phyloP scores from a whole-genome alignment of 2,113 vertebrate genomes.

The Abramis brama region DNA sequence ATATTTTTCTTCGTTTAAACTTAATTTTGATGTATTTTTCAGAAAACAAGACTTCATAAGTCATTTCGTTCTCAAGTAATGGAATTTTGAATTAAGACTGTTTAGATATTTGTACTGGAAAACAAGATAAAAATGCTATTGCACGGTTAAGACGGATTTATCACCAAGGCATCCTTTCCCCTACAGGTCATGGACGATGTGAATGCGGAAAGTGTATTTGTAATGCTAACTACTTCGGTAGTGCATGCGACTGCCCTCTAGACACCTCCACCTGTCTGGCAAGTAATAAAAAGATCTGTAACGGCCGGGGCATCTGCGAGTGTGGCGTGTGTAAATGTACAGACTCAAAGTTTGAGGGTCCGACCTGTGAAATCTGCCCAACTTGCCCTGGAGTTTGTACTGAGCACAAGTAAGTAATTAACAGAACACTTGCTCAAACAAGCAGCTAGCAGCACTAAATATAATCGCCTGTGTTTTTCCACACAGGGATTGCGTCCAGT shows the following conservation, averaged over 20 bases:
- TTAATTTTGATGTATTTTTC: no score
- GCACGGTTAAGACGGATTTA: no score
- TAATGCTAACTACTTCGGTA: constrained; percentile 90
- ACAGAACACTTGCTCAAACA: neutral
- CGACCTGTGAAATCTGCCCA: constrained; percentile 92
- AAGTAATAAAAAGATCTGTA: constrained; percentile 88
- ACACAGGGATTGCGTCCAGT: constrained; percentile 92
- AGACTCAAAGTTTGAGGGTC: constrained; percentile 89
- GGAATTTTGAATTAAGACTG: no score
- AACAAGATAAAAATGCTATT: neutral
- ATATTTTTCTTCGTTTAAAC: no score
- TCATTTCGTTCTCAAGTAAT: no score
- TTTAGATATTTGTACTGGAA: constrained; percentile 69
- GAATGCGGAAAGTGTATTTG: constrained; percentile 91
- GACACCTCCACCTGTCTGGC: constrained; percentile 84
- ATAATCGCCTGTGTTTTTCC: neutral
- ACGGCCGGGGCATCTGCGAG: constrained; percentile 86
- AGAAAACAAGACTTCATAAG: no score
- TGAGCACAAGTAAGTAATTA: constrained; percentile 88
- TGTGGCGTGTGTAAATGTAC: constrained; percentile 92
- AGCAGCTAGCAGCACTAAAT: neutral
- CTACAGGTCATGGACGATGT: constrained; percentile 88
- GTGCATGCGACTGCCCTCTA: constrained; percentile 90
- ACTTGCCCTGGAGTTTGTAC: constrained; percentile 92
- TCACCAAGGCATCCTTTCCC: neutral